Conservation (phyloP, 1,140 invertebrate species). For the Drosophila ambigua region DNA sequence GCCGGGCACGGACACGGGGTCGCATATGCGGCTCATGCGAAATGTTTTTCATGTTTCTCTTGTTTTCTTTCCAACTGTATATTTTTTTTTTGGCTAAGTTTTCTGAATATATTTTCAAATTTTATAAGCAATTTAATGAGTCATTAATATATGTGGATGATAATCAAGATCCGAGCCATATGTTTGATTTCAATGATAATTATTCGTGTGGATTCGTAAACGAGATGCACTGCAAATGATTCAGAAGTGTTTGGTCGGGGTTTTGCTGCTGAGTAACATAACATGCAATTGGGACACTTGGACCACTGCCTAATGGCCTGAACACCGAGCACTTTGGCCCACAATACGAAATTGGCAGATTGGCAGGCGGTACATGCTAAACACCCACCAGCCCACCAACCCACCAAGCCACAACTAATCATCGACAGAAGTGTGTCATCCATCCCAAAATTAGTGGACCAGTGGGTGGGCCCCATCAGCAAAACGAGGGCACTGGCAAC, state of each 20-base stretch:
- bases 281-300: conserved; percentile 39
- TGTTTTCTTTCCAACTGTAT: background rate
- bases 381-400: conserved; percentile 10
- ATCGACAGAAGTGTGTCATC: conserved; percentile 37
- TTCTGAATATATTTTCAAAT: conserved; percentile 28
- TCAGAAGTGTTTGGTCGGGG: conserved; percentile 32
- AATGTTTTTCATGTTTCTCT: conserved; percentile 41
- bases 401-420: conserved; percentile 27
- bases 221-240: conserved; percentile 52
- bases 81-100: conserved; percentile 41
- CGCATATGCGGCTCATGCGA: conserved; percentile 45
- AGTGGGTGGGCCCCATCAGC: background rate
- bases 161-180: conserved; percentile 27
- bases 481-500: conserved; percentile 5
- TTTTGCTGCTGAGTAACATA: conserved; percentile 51
- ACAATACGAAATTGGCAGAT: conserved; percentile 56
- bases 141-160: conserved; percentile 52
- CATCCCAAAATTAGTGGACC: background rate
- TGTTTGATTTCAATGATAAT: conserved; percentile 44
- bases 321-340: conserved; percentile 51
- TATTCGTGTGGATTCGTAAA: conserved; percentile 20
- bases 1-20: conserved; percentile 36
- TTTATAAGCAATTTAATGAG: conserved; percentile 57
- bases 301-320: conserved; percentile 60
- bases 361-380: conserved; percentile 23